Evolutionary conservation across 2,113 vertebrate genomes (phyloP), one percentile per base, ranked within the genome.

Genomic region (Mormyrus lacerda): DNA sequence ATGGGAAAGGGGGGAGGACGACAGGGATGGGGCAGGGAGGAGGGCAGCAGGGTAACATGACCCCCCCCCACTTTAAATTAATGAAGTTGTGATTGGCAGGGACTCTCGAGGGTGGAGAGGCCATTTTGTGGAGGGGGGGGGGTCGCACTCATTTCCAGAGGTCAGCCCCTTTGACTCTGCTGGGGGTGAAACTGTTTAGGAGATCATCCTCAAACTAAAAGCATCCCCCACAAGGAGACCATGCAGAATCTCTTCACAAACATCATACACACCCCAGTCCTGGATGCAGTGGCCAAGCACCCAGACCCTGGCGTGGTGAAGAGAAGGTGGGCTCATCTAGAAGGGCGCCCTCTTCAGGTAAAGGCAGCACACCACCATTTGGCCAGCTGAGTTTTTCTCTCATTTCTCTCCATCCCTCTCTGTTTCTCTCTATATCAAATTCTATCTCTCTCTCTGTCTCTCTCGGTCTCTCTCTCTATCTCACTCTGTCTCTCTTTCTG

Each of bases 1-100:
- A 87, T 61, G 39, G 39, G 55, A 87, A 65, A 31, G 31, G 86
- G 51, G n/a, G 24, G 24, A 86, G 47, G 10, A 24, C 51, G 84
- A 86, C n/a, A 31, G n/a, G n/a, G n/a, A n/a, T n/a, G n/a, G n/a
- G 48, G 17, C 21, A 87, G 86, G 31, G 10, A 87, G 53, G 27
- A 7, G 11, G 51, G 35, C 13, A 21, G 19, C 17, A 87, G 53
- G 53, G 53, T 65, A 87, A 45, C 3, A 10, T 19, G 55, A 24
- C 4, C 53, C 24, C 51, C 42, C 73, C 42, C 1, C 4, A 47
- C 24, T 47, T 82, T 58, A n/a, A 53, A 83, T 61, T 61, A 88
- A 90, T 89, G 65, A 88, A 90, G 86, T 24, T 47, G 39, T 17
- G 11, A 58, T 87, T 58, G 85, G 85, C 39, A 31, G 48, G 45